Evolutionary conservation across 2,888 invertebrate species (phyloP).

Genomic region (Heteropelma amictum): DNA sequence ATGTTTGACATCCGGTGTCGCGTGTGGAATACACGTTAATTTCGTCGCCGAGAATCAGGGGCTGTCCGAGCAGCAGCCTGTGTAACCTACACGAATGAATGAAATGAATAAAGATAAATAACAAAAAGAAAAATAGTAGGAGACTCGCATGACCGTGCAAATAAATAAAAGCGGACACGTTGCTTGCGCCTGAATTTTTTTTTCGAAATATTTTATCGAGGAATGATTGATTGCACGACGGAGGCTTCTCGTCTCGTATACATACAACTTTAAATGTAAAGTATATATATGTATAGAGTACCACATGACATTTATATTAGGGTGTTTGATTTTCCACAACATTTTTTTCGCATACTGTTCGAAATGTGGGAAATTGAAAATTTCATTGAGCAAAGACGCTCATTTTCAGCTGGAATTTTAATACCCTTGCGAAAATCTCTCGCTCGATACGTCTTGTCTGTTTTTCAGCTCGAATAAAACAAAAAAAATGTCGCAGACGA

Average conservation of each 20-base stretch:
- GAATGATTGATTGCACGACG: conserved; percentile 75
- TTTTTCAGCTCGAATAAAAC: too few species aligned
- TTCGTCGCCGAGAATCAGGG: conserved; percentile 63
- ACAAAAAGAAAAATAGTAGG: conserved; percentile 29
- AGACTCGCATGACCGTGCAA: conserved; percentile 75
- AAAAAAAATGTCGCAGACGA: too few species aligned
- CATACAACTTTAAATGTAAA: not conserved
- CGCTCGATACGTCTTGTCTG: too few species aligned
- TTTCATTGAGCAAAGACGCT: too few species aligned
- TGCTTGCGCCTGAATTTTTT: conserved; percentile 72
- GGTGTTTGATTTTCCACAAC: too few species aligned
- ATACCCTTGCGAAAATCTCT: too few species aligned
- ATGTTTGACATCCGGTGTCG: conserved; percentile 69
- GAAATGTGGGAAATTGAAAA: too few species aligned
- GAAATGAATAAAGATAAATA: conserved; percentile 67
- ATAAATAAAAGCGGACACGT: conserved; percentile 74
- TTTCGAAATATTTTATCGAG: conserved; percentile 76
- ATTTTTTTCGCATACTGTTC: too few species aligned
- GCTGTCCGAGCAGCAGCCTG: conserved; percentile 33
- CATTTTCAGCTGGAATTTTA: too few species aligned
- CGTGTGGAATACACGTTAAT: conserved; percentile 76
- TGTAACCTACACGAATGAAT: conserved; percentile 64
- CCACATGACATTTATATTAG: too few species aligned
- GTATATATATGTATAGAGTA: conserved; percentile 13
- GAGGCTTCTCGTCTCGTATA: conserved; percentile 41